These are phyloP conservation scores for Dilophus febrilis DNA, from an alignment of 2,888 invertebrate genomes.

Conservation along the genomic window DNA sequence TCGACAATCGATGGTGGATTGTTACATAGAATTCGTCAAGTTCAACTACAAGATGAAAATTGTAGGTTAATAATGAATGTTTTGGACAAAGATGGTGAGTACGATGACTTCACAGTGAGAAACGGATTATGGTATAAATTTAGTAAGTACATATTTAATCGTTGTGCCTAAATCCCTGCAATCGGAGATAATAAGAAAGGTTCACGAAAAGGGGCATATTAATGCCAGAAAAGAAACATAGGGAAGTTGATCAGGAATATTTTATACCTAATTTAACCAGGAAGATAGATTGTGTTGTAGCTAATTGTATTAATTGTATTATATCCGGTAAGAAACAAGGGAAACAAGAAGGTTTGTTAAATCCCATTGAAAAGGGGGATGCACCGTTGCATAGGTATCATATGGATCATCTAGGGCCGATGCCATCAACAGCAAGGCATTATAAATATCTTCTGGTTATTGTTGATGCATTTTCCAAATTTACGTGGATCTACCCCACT, in stretches of 20 bases:
- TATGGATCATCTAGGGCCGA: conserved; percentile 21
- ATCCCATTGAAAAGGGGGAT: conserved; percentile 18
- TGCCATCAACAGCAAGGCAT: conserved; percentile 15
- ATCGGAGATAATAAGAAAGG: conserved; percentile 18
- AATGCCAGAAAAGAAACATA: conserved; percentile 14
- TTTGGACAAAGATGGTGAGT: too few species aligned
- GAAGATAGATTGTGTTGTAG: conserved; percentile 6
- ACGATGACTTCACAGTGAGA: too few species aligned
- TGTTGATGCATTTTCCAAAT: conserved; percentile 21
- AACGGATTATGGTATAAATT: too few species aligned
- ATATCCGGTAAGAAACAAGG: conserved; percentile 14
- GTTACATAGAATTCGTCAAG: too few species aligned
- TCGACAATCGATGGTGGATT: too few species aligned
- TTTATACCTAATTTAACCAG: too few species aligned
- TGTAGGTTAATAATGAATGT: too few species aligned
- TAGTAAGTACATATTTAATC: too few species aligned
- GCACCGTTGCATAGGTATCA: conserved; percentile 18
- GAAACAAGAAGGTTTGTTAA: conserved; percentile 19
- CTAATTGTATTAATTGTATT: conserved; percentile 10
- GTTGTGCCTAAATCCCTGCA: conserved; percentile 21
- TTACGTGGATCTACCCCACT: conserved; percentile 20
- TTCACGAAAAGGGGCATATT: conserved; percentile 23
- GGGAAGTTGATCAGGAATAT: too few species aligned
- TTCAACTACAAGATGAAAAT: too few species aligned
- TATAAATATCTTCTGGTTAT: conserved; percentile 20